Evolutionary conservation across 1,140 invertebrate species (phyloP).

Genomic region (Neotoxoptera formosana): DNA sequence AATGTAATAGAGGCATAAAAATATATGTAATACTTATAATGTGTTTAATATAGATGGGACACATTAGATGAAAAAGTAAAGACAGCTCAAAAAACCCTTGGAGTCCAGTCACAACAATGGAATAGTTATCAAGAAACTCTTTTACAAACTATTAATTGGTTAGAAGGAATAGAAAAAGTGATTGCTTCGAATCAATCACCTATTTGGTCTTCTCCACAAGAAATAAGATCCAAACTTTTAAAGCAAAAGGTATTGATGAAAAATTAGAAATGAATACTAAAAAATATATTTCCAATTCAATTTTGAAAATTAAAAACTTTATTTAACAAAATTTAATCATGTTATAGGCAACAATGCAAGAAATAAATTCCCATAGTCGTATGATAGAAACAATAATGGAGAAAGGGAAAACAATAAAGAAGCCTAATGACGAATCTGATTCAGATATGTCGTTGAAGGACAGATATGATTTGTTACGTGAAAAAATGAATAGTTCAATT

Average conservation of each 20-base stretch:
- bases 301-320: background rate
- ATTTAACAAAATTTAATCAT: background rate
- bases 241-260: slow-evolving; percentile 75
- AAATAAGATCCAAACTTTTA: slow-evolving; percentile 84
- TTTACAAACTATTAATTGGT: slow-evolving; percentile 83
- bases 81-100: slow-evolving; percentile 83
- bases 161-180: slow-evolving; percentile 84
- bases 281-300: background rate
- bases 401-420: slow-evolving; percentile 72
- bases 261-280: background rate
- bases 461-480: slow-evolving; percentile 75
- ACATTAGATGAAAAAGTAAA: slow-evolving; percentile 79
- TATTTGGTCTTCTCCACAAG: slow-evolving; percentile 78
- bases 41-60: slow-evolving; percentile 75
- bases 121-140: slow-evolving; percentile 85
- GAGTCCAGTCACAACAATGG: slow-evolving; percentile 84
- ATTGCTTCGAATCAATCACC: slow-evolving; percentile 76
- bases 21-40: background rate
- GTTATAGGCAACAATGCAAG: slow-evolving; percentile 78
- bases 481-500: slow-evolving; percentile 71
- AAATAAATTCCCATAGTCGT: slow-evolving; percentile 87
- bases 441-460: slow-evolving; percentile 62
- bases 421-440: slow-evolving; percentile 69
- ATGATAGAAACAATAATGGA: slow-evolving; percentile 89
- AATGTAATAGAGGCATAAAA: background rate